Percentiles rank a stretch among this genome's conserved stretches.
Conservation (phyloP, 53 echinoderm and acorn worm genomes). For the Pentamera pediparva region DNA sequence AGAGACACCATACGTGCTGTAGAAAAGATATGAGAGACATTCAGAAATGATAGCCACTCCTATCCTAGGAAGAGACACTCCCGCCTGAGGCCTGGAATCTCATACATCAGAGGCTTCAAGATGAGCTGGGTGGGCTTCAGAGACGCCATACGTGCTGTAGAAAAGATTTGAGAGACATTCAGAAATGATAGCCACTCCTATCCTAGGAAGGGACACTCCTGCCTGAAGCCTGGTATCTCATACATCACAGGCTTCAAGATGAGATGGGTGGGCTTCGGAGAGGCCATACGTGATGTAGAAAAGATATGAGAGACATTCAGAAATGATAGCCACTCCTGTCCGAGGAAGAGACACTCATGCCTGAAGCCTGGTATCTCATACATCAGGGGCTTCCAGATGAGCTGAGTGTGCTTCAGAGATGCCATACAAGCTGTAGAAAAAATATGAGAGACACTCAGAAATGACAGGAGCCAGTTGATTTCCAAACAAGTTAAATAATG, state of each 20-base stretch:
- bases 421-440: constrained; percentile 66
- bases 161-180: too few species aligned
- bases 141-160: constrained; percentile 71
- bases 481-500: not conserved
- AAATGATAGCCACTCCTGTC: constrained; percentile 93
- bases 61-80: constrained; percentile 72
- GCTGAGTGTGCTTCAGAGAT: constrained; percentile 69
- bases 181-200: constrained; percentile 97
- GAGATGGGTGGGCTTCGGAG: constrained; percentile 76
- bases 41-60: constrained; percentile 98
- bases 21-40: too few species aligned
- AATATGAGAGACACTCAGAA: too few species aligned
- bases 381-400: constrained; percentile 66
- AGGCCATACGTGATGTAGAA: constrained; percentile 69
- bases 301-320: too few species aligned
- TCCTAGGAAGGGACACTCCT: constrained; percentile 72
- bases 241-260: constrained; percentile 79
- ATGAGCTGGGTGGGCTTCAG: constrained; percentile 84
- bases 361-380: constrained; percentile 90
- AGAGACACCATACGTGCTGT: constrained; percentile 79
- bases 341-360: constrained; percentile 62
- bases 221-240: constrained; percentile 89
- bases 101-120: constrained; percentile 79
- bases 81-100: constrained; percentile 86
- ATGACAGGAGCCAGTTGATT: too few species aligned